A percentile compares a stretch with the other conserved stretches of the same genome.
phyloP scores from a whole-genome alignment of 2,797 vertebrate species.

The Alfaro cultratus region DNA sequence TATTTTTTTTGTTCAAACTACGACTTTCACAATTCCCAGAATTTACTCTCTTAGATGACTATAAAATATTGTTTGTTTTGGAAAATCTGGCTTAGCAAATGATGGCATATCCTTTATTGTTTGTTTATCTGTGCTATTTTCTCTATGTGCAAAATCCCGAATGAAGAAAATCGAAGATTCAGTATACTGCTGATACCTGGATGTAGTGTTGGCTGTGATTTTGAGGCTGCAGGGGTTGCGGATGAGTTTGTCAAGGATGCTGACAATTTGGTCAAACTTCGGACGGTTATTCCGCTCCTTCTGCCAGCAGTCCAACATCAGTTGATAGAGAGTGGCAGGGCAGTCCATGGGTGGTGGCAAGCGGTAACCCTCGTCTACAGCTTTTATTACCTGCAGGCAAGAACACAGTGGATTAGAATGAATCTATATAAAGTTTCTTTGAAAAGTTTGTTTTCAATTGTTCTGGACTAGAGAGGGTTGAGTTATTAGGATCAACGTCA shows the following conservation, averaged over 20 bases:
- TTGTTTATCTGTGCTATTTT: not conserved
- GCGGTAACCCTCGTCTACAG: constrained; percentile 97
- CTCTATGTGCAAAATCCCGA: not conserved
- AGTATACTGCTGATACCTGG: constrained; percentile 84
- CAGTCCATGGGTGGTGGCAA: constrained; percentile 99
- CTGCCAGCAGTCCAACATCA: constrained; percentile 99
- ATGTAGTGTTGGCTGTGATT: constrained; percentile 92
- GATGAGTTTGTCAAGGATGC: constrained; percentile 97
- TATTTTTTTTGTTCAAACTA: not conserved
- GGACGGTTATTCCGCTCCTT: constrained; percentile 98
- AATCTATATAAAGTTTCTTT: constrained; percentile 1
- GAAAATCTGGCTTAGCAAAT: not conserved
- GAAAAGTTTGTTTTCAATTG: not conserved
- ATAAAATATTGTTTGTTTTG: not conserved
- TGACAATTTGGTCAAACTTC: constrained; percentile 98
- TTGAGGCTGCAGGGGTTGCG: constrained; percentile 96
- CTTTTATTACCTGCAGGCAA: constrained; percentile 92
- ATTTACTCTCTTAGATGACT: not conserved
- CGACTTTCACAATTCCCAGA: not conserved
- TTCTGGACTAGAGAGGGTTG: not conserved
- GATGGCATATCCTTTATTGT: not conserved
- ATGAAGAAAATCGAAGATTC: not conserved
- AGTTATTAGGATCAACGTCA: not conserved
- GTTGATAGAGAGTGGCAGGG: constrained; percentile 95
- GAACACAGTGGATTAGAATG: not conserved